Evolutionary conservation across 1,140 invertebrate species (phyloP).

Genomic region (Leguminivora glycinivorella): DNA sequence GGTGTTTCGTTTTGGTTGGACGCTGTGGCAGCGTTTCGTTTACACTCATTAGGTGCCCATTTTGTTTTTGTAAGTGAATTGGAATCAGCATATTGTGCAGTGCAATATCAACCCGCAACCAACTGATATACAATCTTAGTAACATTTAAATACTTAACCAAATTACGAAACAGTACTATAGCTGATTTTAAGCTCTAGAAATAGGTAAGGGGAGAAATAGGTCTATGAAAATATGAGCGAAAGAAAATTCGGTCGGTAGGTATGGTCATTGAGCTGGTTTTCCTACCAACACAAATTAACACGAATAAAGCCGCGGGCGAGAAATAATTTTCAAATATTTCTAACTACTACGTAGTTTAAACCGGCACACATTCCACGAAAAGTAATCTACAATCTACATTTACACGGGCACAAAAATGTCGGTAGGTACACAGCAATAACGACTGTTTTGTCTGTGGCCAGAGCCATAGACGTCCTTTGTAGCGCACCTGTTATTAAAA

Average conservation of each 20-base stretch:
- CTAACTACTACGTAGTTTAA: not conserved
- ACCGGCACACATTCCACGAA: not conserved
- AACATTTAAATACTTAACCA: too few species aligned
- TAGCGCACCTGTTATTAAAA: conserved; percentile 27
- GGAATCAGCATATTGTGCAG: not conserved
- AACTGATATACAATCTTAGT: not conserved
- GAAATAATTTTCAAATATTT: not conserved
- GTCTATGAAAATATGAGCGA: too few species aligned
- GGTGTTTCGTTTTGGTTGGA: conserved; percentile 5
- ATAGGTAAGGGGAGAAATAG: too few species aligned
- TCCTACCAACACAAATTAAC: too few species aligned
- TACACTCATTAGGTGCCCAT: conserved; percentile 17
- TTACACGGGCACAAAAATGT: not conserved
- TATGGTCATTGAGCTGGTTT: too few species aligned
- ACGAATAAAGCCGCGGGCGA: not conserved
- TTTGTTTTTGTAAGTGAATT: conserved; percentile 3
- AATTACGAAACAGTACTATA: too few species aligned
- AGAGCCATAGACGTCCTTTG: conserved; percentile 22
- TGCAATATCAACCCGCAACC: not conserved
- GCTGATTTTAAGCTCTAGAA: too few species aligned
- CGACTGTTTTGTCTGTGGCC: conserved; percentile 25
- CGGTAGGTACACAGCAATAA: not conserved
- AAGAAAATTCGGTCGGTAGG: too few species aligned
- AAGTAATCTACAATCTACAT: not conserved
- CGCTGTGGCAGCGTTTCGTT: conserved; percentile 7